Base-by-base conservation (phyloP, 2,797 vertebrate genomes). In the Sebastes diploproa region DNA sequence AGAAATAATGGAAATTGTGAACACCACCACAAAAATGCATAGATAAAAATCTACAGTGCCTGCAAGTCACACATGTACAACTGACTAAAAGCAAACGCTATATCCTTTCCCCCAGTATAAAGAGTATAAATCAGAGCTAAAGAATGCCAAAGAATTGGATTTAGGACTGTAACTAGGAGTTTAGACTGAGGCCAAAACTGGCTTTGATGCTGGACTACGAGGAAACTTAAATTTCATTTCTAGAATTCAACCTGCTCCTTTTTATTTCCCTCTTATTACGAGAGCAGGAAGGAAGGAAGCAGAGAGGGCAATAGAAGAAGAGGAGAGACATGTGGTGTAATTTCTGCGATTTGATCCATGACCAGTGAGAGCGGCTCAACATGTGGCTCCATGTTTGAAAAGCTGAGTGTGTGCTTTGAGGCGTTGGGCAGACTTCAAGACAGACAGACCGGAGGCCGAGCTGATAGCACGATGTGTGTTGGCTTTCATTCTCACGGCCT, bases 401-500 rank as follows among this genome's bases (percentile, higher is more conserved):
- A 80, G 29, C 69, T 30, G 36, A 64, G 56, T 61, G 65, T 55
- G 22, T 74, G 58, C 58, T 78, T 72, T 69, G 34, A 83, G 62
- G 7, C 3, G 6, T 10, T 14, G 46, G 36, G 23, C 46, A 76
- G 81, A 67, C 67, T 84, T 76, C 16, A 74, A 66, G 78, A 83
- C 69, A 64, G 73, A 76, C 56, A 11, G 67, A 75, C 22, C 8
- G 52, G 78, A 79, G 75, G 58, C 66, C 30, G 77, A 78, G 73
- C 75, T 74, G 90, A 88, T 84, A 77, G 66, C 7, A 23, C 1
- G 2, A 38, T 27, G 71, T 63, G 63, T 18, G 50, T 58, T 69
- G 80, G 81, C 78, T 81, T 74, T 82, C 29, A 74, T 77, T 86
- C 87, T 78, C 34, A 22, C 64, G 4, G 25, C 6, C 52, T 83